These are phyloP conservation scores for Equus quagga DNA, from an alignment of 2,113 vertebrate species.

Conservation along the genomic window DNA sequence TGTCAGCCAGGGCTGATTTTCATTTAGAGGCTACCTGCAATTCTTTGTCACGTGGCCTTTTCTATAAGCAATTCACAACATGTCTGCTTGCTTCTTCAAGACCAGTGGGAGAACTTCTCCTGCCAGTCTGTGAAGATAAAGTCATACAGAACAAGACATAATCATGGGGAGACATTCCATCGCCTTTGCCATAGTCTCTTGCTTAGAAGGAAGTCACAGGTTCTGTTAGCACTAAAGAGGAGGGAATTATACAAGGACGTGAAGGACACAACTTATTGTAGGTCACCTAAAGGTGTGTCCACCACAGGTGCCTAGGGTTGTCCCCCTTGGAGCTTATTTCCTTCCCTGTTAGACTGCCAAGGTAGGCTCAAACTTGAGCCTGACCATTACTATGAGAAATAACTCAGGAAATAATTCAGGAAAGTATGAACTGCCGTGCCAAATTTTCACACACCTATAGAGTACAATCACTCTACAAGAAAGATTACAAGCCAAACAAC, in stretches of 20 bases:
- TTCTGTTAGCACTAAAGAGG: neutral
- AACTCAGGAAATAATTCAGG: neutral
- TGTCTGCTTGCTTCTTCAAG: neutral
- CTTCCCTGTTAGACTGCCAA: neutral
- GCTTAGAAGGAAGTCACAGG: neutral
- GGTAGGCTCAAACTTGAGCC: neutral
- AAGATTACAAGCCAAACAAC: slow-evolving; percentile 48
- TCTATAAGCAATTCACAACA: neutral
- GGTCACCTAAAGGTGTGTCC: neutral
- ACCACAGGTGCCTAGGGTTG: neutral
- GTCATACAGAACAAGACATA: neutral
- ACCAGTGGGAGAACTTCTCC: neutral
- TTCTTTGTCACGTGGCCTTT: neutral
- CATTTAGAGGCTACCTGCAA: neutral
- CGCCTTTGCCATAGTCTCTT: neutral
- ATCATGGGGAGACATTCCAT: neutral
- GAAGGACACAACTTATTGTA: neutral
- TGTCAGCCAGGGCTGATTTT: neutral
- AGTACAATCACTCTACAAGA: slow-evolving; percentile 12
- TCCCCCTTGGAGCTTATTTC: neutral
- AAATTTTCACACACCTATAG: slow-evolving; percentile 4
- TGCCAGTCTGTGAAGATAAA: neutral
- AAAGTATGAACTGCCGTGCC: neutral
- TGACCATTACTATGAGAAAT: neutral
- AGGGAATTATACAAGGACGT: neutral